A percentile compares a stretch with the other conserved stretches of the same genome.
These are phyloP conservation scores for Anoplopoma fimbria DNA, from an alignment of 2,113 vertebrate species.

Conservation along the genomic window DNA sequence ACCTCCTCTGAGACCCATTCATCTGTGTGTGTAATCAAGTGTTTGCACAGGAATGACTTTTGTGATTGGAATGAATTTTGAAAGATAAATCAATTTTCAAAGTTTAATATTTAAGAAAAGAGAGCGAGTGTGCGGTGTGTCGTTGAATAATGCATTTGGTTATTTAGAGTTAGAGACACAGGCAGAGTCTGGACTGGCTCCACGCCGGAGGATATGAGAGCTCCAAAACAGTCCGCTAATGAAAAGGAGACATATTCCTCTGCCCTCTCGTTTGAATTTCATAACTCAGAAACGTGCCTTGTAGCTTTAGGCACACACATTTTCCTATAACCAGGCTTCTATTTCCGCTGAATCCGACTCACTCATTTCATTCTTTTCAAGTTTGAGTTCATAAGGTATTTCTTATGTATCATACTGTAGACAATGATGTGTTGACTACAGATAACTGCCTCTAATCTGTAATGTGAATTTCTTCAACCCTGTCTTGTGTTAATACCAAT, in stretches of 20 bases:
- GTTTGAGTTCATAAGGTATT: neutral
- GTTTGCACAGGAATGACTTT: constrained; percentile 67
- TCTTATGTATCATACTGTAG: neutral
- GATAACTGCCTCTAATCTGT: neutral
- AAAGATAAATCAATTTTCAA: constrained; percentile 76
- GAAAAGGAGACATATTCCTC: constrained; percentile 69
- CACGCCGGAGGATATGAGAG: constrained; percentile 65
- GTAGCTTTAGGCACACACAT: constrained; percentile 35
- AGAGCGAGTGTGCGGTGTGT: constrained; percentile 16
- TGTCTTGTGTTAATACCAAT: neutral
- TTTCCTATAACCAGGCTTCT: constrained; percentile 15
- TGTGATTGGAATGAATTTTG: constrained; percentile 67
- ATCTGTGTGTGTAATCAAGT: constrained; percentile 69
- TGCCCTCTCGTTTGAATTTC: constrained; percentile 60
- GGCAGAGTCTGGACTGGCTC: constrained; percentile 58
- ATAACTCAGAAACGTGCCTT: constrained; percentile 38
- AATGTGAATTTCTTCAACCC: neutral
- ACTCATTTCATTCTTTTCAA: constrained; percentile 23
- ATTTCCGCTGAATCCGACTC: constrained; percentile 15
- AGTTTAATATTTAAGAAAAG: constrained; percentile 78
- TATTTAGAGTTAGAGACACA: constrained; percentile 71
- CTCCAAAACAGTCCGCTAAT: constrained; percentile 67
- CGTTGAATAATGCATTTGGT: constrained; percentile 77
- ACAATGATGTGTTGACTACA: constrained; percentile 13
- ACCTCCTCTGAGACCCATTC: constrained; percentile 33